Base-by-base conservation (phyloP, 2,888 invertebrate genomes). In the Pyrgus malvae region DNA sequence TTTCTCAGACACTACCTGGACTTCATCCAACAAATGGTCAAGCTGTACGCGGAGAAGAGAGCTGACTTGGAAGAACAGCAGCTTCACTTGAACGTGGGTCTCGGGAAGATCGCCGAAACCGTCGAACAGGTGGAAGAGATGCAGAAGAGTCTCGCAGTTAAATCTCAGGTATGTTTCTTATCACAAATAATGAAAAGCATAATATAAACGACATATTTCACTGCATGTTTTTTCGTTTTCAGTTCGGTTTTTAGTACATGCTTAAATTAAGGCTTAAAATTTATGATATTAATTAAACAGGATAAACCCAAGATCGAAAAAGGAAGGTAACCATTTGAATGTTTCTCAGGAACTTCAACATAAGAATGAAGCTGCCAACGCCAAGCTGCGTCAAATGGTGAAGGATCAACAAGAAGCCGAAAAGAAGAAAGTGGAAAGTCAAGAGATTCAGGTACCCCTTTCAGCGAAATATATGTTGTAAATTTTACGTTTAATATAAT, bases 371-470 rank as follows among this genome's bases (percentile, higher is more conserved):
- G 98, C 99, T 1, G 99, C 99, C 48, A 99, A 99, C 82, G 97
- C 97, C n/a, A 99, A 99, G 87, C 92, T 99, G 45, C 95, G 97
- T 64, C 99, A 99, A 83, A 99, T 99, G 99, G 97, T 99, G 42
- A 98, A 98, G 90, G 98, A 99, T 86, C 99, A 99, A 81, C 99
- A 99, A 74, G 99, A 99, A 82, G 99, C 99, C 1, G 99, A 99
- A 81, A 97, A 98, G 91, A 98, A 99, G 88, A 99, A 99, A 83
- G 97, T 98, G 29, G 97, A 98, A 72, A 98, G 98, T 71, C 98
- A 99, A 80, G 98, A 99, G 78, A 97, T 99, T 76, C 98, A 98
- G 87, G 91, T 88, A 62, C 3, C 6, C 23, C 3, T 23, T 23
- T n/a, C n/a, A n/a, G 23, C 23, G 3, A 23, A 23, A 23, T 4